Evolutionary conservation across 2,797 vertebrate genomes (phyloP).

Genomic region (Serranus cabrilla): DNA sequence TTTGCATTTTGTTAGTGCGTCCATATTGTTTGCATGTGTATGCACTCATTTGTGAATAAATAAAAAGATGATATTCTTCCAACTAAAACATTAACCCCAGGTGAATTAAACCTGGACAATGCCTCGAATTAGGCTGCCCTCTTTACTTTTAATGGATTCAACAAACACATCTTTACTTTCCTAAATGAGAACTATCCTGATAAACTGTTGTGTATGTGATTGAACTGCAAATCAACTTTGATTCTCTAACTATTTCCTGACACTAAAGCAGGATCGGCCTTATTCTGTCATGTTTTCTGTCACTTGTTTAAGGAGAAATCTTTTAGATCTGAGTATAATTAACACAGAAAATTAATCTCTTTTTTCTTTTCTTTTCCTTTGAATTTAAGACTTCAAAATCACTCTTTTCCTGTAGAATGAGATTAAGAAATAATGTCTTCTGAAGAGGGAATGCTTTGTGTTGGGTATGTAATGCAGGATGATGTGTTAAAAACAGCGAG

Average conservation of each 20-base stretch:
- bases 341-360: too few relatives aligned
- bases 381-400: neutral
- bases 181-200: neutral
- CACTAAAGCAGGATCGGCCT: slow-evolving; percentile 6
- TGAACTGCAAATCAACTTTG: slow-evolving; percentile 5
- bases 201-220: slow-evolving; percentile 8
- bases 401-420: neutral
- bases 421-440: neutral
- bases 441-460: neutral
- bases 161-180: neutral
- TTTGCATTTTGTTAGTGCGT: too few relatives aligned
- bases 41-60: too few relatives aligned
- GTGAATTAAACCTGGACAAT: neutral
- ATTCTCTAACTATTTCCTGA: slow-evolving; percentile 7
- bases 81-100: neutral
- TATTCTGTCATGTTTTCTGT: slow-evolving; percentile 41
- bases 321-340: slow-evolving; percentile 14
- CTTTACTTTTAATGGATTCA: neutral
- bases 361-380: neutral
- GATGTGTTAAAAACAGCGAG: neutral
- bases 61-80: neutral
- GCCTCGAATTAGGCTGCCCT: neutral
- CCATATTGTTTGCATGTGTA: too few relatives aligned
- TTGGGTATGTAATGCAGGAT: neutral
- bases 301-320: slow-evolving; percentile 18